Conservation (phyloP, 2,888 invertebrate species). For the Serripes groenlandicus region DNA sequence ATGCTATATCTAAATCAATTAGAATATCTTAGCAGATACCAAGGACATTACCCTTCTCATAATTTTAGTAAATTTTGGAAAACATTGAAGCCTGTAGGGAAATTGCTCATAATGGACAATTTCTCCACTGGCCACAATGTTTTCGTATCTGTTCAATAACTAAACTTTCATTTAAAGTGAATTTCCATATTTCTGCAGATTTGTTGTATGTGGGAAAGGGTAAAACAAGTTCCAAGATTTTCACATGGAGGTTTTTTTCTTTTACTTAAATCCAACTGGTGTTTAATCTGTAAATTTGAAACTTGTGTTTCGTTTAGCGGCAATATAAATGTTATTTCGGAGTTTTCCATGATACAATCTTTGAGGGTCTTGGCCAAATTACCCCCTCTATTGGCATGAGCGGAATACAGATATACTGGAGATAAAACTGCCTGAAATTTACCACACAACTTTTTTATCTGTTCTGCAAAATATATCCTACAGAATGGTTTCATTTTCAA, state of each 20-base stretch:
- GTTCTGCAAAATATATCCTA: slow-evolving; percentile 51
- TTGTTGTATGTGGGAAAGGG: too few relatives aligned
- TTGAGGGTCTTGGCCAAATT: slow-evolving; percentile 61
- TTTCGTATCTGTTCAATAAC: too few relatives aligned
- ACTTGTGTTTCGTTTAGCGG: slow-evolving; percentile 59
- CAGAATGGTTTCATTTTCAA: slow-evolving; percentile 63
- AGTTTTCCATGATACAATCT: slow-evolving; percentile 54
- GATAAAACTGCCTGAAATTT: slow-evolving; percentile 44
- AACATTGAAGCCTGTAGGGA: too few relatives aligned
- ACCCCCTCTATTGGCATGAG: slow-evolving; percentile 68
- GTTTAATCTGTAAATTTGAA: slow-evolving; percentile 53
- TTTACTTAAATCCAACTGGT: background rate
- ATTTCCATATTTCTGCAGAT: too few relatives aligned
- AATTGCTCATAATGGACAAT: too few relatives aligned
- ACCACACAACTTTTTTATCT: slow-evolving; percentile 61
- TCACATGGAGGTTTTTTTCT: background rate
- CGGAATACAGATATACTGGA: slow-evolving; percentile 60
- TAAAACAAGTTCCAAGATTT: slow-evolving; percentile 5
- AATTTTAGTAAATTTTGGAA: too few relatives aligned
- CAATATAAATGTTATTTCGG: slow-evolving; percentile 62
- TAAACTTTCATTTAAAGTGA: too few relatives aligned
- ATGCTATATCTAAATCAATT: too few relatives aligned
- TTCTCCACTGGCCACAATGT: too few relatives aligned
- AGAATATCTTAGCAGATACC: too few relatives aligned
- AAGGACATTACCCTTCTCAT: too few relatives aligned